Percentiles rank a stretch among this genome's conserved stretches.
Conservation (phyloP, 1,140 invertebrate species). For the Drosophila novamexicana region DNA sequence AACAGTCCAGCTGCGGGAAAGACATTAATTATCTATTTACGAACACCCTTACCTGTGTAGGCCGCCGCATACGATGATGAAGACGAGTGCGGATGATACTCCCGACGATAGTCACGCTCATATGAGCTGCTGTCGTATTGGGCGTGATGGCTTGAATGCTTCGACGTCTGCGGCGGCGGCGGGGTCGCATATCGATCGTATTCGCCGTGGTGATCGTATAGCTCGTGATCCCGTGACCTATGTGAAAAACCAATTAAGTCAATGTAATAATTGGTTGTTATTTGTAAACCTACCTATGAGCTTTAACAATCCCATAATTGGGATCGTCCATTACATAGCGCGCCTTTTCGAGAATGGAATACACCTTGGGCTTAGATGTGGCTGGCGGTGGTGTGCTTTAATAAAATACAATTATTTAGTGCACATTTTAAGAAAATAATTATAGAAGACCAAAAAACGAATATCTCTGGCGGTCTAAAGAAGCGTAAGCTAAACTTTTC, state of each 20-base stretch:
- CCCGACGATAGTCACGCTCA: constrained; percentile 79
- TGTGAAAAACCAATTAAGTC: background rate
- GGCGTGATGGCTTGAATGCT: constrained; percentile 80
- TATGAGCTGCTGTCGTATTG: constrained; percentile 79
- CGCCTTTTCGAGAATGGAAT: constrained; percentile 92
- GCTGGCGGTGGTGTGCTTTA: constrained; percentile 83
- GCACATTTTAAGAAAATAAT: background rate
- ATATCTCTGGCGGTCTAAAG: too few relatives aligned
- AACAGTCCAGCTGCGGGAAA: constrained; percentile 66
- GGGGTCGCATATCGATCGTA: constrained; percentile 79
- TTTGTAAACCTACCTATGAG: constrained; percentile 63
- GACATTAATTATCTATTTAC: constrained; percentile 49
- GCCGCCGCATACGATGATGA: constrained; percentile 77
- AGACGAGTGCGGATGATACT: constrained; percentile 81
- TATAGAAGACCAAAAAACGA: too few relatives aligned
- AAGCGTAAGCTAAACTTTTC: too few relatives aligned
- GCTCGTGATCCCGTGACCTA: constrained; percentile 76
- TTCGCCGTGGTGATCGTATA: constrained; percentile 78
- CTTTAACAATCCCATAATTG: constrained; percentile 85
- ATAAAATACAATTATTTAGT: constrained; percentile 5
- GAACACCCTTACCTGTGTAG: constrained; percentile 74
- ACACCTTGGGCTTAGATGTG: constrained; percentile 88
- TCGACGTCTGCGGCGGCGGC: constrained; percentile 72
- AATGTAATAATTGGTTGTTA: background rate
- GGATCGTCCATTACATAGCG: constrained; percentile 91